phyloP scores from a whole-genome alignment of 2,888 invertebrate species.

The Thymelicus lineola region DNA sequence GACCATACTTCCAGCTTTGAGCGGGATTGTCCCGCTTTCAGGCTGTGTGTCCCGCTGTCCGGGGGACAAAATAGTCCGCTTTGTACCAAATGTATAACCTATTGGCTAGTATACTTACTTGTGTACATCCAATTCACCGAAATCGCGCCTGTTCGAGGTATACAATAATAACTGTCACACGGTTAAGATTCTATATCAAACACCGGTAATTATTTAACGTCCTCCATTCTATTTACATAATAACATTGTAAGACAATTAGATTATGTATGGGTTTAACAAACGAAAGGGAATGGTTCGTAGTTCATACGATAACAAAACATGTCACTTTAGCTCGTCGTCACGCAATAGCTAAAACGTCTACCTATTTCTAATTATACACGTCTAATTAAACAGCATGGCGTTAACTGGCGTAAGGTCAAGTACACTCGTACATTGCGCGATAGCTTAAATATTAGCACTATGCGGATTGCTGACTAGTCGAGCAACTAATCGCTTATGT shows the following conservation, averaged over 20 bases:
- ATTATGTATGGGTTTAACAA: not conserved
- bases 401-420: constrained; percentile 34
- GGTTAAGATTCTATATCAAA: not conserved
- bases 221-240: not conserved
- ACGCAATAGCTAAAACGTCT: constrained; percentile 30
- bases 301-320: constrained; percentile 29
- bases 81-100: no score
- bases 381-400: constrained; percentile 28
- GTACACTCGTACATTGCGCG: constrained; percentile 3
- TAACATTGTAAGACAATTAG: not conserved
- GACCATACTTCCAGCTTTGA: no score
- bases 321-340: constrained; percentile 18
- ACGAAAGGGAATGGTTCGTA: constrained; percentile 20
- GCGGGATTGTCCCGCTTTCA: no score
- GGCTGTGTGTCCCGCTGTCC: no score
- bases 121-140: no score
- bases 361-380: not conserved
- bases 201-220: not conserved
- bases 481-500: constrained; percentile 2
- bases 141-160: no score
- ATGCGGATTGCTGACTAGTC: constrained; percentile 8
- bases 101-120: no score
- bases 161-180: no score
- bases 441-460: constrained; percentile 4
- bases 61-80: no score